Conservation (phyloP, 2,888 invertebrate genomes). For the Polyommatus iphigenia region DNA sequence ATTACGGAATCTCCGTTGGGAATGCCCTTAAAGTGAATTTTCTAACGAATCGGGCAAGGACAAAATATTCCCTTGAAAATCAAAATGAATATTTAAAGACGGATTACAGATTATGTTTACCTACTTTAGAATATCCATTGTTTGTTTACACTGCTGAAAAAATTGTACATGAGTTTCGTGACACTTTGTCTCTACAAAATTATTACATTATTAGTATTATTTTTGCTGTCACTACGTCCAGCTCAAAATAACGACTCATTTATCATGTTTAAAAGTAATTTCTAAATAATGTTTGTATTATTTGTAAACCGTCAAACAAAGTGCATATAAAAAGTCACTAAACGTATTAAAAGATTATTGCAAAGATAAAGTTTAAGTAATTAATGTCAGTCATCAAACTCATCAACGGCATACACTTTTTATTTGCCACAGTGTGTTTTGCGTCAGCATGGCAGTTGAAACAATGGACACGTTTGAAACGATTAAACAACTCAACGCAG, state of each 20-base stretch:
- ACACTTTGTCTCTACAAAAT: too few relatives aligned
- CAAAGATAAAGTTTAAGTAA: slow-evolving; percentile 12
- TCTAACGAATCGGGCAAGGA: too few relatives aligned
- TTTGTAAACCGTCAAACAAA: neutral
- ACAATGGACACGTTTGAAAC: slow-evolving; percentile 30
- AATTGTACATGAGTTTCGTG: too few relatives aligned
- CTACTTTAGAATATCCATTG: too few relatives aligned
- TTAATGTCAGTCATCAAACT: neutral
- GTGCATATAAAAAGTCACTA: neutral
- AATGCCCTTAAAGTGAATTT: too few relatives aligned
- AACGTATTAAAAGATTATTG: neutral
- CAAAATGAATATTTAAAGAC: neutral
- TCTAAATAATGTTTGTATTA: neutral
- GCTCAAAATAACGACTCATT: neutral
- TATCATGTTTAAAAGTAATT: neutral
- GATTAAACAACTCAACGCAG: slow-evolving; percentile 27
- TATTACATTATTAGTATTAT: neutral
- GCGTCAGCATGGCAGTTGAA: neutral
- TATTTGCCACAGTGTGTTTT: neutral
- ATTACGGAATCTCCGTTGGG: too few relatives aligned
- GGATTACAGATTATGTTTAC: too few relatives aligned
- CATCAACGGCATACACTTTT: neutral
- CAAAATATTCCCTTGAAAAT: too few relatives aligned
- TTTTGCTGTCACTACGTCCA: neutral
- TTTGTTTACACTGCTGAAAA: too few relatives aligned